phyloP scores from a whole-genome alignment of 2,113 vertebrate species.

The Holacanthus passer region DNA sequence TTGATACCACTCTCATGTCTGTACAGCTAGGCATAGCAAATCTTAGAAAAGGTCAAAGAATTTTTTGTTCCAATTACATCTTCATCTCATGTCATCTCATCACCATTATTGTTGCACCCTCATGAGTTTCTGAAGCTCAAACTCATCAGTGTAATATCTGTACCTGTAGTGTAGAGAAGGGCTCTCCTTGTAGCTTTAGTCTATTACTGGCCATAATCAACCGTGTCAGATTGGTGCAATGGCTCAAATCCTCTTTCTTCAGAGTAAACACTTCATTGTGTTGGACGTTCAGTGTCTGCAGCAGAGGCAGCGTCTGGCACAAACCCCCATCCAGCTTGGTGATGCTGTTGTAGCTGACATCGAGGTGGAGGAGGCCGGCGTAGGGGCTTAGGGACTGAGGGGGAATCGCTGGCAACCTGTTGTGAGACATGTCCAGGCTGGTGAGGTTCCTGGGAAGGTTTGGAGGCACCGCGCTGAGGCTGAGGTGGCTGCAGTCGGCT shows the following conservation, averaged over 20 bases:
- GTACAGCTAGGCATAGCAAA: neutral
- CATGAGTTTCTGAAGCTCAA: neutral
- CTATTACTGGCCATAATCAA: slow-evolving; percentile 88
- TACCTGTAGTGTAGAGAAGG: slow-evolving; percentile 86
- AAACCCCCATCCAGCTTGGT: slow-evolving; percentile 83
- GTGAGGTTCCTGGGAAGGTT: slow-evolving; percentile 90
- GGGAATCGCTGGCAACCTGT: slow-evolving; percentile 82
- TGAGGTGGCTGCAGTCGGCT: slow-evolving; percentile 94
- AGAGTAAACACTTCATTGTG: slow-evolving; percentile 88
- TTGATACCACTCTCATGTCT: neutral
- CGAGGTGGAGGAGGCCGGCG: slow-evolving; percentile 81
- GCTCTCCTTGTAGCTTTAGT: slow-evolving; percentile 84
- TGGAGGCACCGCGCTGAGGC: slow-evolving; percentile 85
- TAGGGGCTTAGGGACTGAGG: slow-evolving; percentile 84
- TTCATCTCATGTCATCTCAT: neutral
- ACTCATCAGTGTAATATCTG: neutral
- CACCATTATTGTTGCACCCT: neutral
- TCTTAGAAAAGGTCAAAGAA: too few relatives aligned
- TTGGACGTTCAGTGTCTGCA: slow-evolving; percentile 85
- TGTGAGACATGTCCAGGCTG: slow-evolving; percentile 91
- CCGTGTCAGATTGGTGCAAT: slow-evolving; percentile 82
- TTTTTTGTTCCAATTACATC: neutral
- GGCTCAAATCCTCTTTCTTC: slow-evolving; percentile 80
- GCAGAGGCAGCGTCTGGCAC: slow-evolving; percentile 83
- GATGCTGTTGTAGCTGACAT: slow-evolving; percentile 88